Conservation (phyloP, 2,888 invertebrate genomes). For the Lithosia quadra region DNA sequence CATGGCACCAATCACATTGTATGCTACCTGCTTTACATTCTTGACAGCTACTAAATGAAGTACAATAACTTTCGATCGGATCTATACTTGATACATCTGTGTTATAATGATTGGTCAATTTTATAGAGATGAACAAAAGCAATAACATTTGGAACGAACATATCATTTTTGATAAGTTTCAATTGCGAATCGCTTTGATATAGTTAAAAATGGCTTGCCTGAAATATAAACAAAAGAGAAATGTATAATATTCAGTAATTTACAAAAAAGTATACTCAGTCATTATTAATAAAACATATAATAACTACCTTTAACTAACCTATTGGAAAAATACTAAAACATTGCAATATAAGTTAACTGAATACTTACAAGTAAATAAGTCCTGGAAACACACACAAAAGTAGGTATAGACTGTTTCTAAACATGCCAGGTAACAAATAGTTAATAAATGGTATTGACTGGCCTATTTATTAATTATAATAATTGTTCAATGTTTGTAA, state of each 20-base stretch:
- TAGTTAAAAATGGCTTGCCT: constrained; percentile 17
- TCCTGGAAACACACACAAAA: neutral
- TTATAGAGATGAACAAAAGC: constrained; percentile 3
- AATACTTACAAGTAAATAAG: constrained; percentile 7
- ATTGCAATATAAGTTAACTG: neutral
- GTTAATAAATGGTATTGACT: neutral
- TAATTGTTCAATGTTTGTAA: constrained; percentile 26
- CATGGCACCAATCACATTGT: constrained; percentile 57
- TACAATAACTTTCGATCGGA: constrained; percentile 31
- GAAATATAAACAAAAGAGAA: constrained; percentile 8
- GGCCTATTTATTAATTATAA: constrained; percentile 26
- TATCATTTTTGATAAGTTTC: neutral
- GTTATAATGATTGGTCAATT: constrained; percentile 6
- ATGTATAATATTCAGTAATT: neutral
- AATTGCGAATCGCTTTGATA: neutral
- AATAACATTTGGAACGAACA: neutral
- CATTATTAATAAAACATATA: neutral
- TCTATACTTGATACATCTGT: constrained; percentile 11
- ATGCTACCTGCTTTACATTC: constrained; percentile 51
- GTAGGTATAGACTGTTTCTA: neutral
- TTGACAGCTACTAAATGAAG: constrained; percentile 40
- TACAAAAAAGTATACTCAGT: neutral
- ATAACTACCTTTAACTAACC: neutral
- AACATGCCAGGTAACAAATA: constrained; percentile 8
- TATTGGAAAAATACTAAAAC: neutral